Percentiles rank a stretch among this genome's conserved stretches.
Evolutionary conservation across 2,888 invertebrate genomes (phyloP).

Genomic region (Xylota segnis): DNA sequence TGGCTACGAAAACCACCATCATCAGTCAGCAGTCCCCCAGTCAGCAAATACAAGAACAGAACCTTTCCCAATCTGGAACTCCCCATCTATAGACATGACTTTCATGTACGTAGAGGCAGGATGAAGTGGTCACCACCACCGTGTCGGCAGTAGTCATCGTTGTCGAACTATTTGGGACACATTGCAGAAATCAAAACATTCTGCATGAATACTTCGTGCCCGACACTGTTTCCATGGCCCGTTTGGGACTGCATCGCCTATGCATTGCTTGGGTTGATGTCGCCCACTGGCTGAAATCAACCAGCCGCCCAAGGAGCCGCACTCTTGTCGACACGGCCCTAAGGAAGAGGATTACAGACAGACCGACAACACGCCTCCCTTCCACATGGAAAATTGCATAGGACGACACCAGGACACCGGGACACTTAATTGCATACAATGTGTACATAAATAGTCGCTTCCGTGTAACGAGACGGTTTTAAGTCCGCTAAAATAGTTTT

Average conservation of each 20-base stretch:
- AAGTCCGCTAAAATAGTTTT: conserved; percentile 31
- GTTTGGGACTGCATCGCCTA: conserved; percentile 18
- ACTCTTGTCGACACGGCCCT: conserved; percentile 18
- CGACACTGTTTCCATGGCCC: conserved; percentile 16
- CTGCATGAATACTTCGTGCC: conserved; percentile 43
- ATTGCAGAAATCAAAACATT: conserved; percentile 67
- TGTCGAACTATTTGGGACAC: conserved; percentile 56
- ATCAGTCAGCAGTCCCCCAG: not conserved
- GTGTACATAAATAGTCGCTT: conserved; percentile 74
- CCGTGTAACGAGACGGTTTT: conserved; percentile 70
- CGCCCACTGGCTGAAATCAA: conserved; percentile 5
- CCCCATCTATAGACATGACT: conserved; percentile 43
- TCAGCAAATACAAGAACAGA: conserved; percentile 21
- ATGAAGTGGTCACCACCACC: conserved; percentile 35
- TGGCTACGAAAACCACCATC: conserved; percentile 13
- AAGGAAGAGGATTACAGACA: conserved; percentile 27
- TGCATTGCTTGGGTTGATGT: not conserved
- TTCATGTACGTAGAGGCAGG: conserved; percentile 9
- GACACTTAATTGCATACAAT: conserved; percentile 75
- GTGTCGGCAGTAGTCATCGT: conserved; percentile 12
- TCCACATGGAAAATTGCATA: conserved; percentile 43
- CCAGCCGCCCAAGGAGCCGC: not conserved
- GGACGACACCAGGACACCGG: conserved; percentile 68
- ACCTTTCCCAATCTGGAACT: conserved; percentile 43
- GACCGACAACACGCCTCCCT: conserved; percentile 6